Evolutionary conservation across 2,797 vertebrate species (phyloP).

Genomic region (Thunnus albacares): DNA sequence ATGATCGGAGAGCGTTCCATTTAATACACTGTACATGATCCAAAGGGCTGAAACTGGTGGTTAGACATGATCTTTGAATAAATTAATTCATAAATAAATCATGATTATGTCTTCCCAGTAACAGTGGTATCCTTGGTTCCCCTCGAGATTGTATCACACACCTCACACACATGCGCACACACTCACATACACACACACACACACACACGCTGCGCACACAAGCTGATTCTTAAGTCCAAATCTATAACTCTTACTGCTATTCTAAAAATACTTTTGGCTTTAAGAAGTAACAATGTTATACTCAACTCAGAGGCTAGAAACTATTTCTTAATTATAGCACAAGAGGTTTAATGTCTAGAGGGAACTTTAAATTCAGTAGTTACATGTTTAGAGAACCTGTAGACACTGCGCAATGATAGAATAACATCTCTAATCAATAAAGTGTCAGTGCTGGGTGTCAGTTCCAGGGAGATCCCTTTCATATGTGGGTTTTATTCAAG

Average conservation of each 20-base stretch:
- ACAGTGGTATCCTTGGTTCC: conserved; percentile 65
- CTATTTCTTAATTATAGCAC: conserved; percentile 49
- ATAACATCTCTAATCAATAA: conserved; percentile 74
- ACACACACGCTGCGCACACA: conserved; percentile 33
- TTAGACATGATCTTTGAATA: conserved; percentile 82
- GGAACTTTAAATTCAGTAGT: conserved; percentile 75
- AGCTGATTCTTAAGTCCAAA: conserved; percentile 47
- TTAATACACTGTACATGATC: conserved; percentile 62
- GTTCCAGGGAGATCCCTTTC: conserved; percentile 66
- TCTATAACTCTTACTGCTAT: conserved; percentile 56
- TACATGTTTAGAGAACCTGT: conserved; percentile 62
- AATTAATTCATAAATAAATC: conserved; percentile 86
- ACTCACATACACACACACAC: conserved; percentile 29
- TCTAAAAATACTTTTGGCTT: conserved; percentile 81
- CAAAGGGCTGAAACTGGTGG: conserved; percentile 68
- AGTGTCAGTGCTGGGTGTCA: conserved; percentile 82
- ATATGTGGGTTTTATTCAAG: conserved; percentile 34
- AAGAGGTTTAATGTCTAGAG: conserved; percentile 48
- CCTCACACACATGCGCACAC: conserved; percentile 16
- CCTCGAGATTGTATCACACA: conserved; percentile 51
- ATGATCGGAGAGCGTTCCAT: conserved; percentile 40
- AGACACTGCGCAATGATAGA: conserved; percentile 61
- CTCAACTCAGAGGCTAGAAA: conserved; percentile 64
- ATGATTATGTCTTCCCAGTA: conserved; percentile 79
- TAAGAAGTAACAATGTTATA: conserved; percentile 67